Evolutionary conservation across 2,888 invertebrate genomes (phyloP).

Genomic region (Mesopsocus fuscifrons): DNA sequence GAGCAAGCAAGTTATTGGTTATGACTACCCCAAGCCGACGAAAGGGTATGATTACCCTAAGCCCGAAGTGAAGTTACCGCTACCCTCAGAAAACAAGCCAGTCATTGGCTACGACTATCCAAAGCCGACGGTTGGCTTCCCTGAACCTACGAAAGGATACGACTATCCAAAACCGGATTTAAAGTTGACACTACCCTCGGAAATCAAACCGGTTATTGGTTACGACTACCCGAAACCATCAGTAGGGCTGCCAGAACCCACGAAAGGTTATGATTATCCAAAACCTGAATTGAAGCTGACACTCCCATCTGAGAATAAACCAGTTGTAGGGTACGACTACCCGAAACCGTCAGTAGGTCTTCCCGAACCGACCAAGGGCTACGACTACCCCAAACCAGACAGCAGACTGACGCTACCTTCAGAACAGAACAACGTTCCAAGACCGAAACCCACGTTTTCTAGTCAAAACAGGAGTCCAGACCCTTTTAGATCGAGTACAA

Average conservation of each 20-base stretch:
- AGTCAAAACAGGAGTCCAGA: not conserved
- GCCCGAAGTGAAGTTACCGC: not conserved
- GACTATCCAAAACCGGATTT: not conserved
- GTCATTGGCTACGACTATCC: constrained; percentile 1
- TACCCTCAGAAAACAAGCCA: constrained; percentile 1
- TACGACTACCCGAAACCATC: constrained; percentile 3
- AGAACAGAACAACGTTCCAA: not conserved
- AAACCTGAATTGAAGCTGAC: constrained; percentile 47
- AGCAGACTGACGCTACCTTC: not conserved
- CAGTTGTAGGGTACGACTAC: not conserved
- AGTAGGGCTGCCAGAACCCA: not conserved
- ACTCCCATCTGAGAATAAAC: constrained; percentile 17
- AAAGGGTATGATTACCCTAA: not conserved
- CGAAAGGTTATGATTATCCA: constrained; percentile 18
- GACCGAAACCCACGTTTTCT: not conserved
- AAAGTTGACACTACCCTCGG: not conserved
- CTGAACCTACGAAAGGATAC: not conserved
- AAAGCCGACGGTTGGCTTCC: not conserved
- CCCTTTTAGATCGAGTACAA: not conserved
- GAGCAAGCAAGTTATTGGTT: constrained; percentile 1
- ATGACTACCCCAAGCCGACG: not conserved
- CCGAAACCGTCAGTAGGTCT: constrained; percentile 2
- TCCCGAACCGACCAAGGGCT: not conserved
- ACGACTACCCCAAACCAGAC: not conserved
- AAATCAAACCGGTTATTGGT: constrained; percentile 6